These are phyloP conservation scores for Siniperca knerii DNA, from an alignment of 2,113 vertebrate genomes.

Conservation along the genomic window DNA sequence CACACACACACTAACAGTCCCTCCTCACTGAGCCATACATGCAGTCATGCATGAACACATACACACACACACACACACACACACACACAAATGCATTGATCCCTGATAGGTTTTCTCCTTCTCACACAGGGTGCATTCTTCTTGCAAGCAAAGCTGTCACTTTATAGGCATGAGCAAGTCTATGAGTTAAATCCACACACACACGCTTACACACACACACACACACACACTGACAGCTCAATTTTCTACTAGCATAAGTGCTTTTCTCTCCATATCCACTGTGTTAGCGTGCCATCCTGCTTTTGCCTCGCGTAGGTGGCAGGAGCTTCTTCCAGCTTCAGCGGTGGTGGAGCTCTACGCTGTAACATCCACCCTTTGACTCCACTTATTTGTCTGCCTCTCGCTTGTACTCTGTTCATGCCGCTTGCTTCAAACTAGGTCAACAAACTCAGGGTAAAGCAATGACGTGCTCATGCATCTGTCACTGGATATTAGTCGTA, in stretches of 20 bases:
- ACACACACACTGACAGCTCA: conserved; percentile 21
- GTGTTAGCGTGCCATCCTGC: conserved; percentile 13
- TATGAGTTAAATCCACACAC: conserved; percentile 19
- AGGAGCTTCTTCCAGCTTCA: conserved; percentile 21
- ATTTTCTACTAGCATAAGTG: conserved; percentile 23
- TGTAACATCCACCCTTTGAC: conserved; percentile 30
- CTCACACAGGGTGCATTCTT: not conserved
- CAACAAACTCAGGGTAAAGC: conserved; percentile 53
- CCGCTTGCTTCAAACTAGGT: conserved; percentile 56
- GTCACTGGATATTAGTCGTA: conserved; percentile 55
- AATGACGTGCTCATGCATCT: conserved; percentile 54
- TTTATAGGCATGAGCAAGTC: conserved; percentile 32
- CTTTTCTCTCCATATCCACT: conserved; percentile 8
- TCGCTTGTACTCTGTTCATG: not conserved
- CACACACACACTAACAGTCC: not conserved
- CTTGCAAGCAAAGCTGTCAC: conserved; percentile 25
- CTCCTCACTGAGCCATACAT: not conserved
- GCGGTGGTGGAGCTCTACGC: not conserved
- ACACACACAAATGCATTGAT: conserved; percentile 1
- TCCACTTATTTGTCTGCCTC: conserved; percentile 36
- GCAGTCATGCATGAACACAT: not conserved
- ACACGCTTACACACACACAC: too few species aligned
- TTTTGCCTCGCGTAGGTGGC: conserved; percentile 15
- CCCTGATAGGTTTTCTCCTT: not conserved
- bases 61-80: not conserved